A percentile compares a stretch with the other conserved stretches of the same genome.
These are phyloP conservation scores for Holothuria glaberrima DNA, from an alignment of 35 echinoderm and acorn worm genomes.

Conservation along the genomic window DNA sequence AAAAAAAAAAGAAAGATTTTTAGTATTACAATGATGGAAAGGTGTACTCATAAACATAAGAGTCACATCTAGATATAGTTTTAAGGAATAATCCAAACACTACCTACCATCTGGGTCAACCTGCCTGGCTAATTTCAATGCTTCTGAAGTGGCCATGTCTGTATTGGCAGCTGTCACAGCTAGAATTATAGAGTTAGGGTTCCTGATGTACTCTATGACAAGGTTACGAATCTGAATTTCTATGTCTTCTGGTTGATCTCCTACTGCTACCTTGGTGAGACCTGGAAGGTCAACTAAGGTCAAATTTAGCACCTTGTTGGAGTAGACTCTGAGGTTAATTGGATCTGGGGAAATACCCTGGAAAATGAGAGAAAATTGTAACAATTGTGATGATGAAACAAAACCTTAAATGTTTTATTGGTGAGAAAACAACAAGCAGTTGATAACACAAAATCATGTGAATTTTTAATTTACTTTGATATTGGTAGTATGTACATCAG, in stretches of 20 bases:
- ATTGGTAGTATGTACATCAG: too few relatives aligned
- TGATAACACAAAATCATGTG: too few relatives aligned
- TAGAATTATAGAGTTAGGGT: constrained; percentile 93
- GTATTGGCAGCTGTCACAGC: constrained; percentile 96
- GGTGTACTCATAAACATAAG: too few relatives aligned
- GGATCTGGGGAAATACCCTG: constrained; percentile 91
- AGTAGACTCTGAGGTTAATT: constrained; percentile 92
- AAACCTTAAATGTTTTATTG: too few relatives aligned
- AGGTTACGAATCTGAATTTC: constrained; percentile 82
- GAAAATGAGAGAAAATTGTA: not conserved
- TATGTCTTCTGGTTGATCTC: constrained; percentile 97
- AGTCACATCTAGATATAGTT: too few relatives aligned
- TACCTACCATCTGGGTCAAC: constrained; percentile 92
- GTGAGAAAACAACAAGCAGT: too few relatives aligned
- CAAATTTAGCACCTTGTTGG: constrained; percentile 90
- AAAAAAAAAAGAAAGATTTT: too few relatives aligned
- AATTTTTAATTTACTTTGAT: too few relatives aligned
- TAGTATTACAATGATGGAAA: too few relatives aligned
- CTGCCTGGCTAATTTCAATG: constrained; percentile 90
- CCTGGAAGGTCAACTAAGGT: constrained; percentile 96
- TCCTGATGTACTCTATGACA: constrained; percentile 86
- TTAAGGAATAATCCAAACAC: too few relatives aligned
- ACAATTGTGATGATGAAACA: too few relatives aligned
- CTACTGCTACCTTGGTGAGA: constrained; percentile 95
- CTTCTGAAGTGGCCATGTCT: constrained; percentile 98